Evolutionary conservation across 2,113 vertebrate genomes (phyloP).

Genomic region (Nestor notabilis): DNA sequence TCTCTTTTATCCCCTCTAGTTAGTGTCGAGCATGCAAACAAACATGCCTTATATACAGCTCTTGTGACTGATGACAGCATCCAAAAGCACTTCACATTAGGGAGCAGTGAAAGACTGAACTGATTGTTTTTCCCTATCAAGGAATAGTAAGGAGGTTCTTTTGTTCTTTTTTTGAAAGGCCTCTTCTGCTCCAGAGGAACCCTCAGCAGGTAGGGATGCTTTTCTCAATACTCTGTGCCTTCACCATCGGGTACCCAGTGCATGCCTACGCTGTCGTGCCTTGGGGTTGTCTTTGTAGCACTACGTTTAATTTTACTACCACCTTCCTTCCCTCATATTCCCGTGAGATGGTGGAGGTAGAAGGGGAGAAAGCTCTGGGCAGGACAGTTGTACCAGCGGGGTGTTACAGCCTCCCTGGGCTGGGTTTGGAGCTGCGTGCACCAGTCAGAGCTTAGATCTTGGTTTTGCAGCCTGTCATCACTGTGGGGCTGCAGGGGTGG

Average conservation of each 20-base stretch:
- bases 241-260: background rate
- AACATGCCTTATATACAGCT: background rate
- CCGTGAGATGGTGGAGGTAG: background rate
- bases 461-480: background rate
- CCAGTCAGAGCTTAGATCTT: rapidly evolving
- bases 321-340: background rate
- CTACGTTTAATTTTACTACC: background rate
- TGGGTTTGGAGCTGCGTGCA: background rate
- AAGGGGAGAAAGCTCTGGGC: background rate
- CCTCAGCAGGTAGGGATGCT: background rate
- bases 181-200: background rate
- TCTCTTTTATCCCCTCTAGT: background rate
- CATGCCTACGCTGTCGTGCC: background rate
- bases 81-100: background rate
- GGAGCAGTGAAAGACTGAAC: background rate
- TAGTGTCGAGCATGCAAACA: background rate
- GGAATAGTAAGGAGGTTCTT: background rate
- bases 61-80: background rate
- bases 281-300: background rate
- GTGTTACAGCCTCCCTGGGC: rapidly evolving
- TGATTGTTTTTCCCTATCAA: background rate
- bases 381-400: background rate
- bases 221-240: rapidly evolving
- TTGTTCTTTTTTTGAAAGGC: background rate
- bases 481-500: background rate